Conservation (phyloP, 1,140 invertebrate genomes). For the Papilio helenus region DNA sequence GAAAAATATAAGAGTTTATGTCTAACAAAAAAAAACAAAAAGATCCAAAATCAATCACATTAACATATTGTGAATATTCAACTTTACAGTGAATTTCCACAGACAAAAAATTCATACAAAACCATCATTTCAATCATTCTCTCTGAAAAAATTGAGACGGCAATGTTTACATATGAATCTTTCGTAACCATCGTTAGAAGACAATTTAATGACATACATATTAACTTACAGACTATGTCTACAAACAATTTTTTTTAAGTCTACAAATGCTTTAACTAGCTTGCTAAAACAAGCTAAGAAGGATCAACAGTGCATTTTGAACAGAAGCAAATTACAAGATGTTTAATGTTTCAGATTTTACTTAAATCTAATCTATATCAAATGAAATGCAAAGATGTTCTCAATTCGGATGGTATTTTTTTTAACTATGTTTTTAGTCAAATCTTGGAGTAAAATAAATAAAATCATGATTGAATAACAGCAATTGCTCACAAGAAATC, state of each 20-base stretch:
- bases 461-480: neutral
- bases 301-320: slow-evolving; percentile 53
- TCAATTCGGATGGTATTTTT: neutral
- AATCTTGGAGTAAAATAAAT: neutral
- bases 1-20: slow-evolving; percentile 4
- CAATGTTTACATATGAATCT: neutral
- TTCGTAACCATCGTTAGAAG: neutral
- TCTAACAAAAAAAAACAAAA: slow-evolving; percentile 38
- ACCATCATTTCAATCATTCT: neutral
- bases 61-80: neutral
- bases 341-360: neutral
- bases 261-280: slow-evolving; percentile 81
- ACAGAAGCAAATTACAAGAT: neutral
- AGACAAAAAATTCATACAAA: neutral
- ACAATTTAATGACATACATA: slow-evolving; percentile 32
- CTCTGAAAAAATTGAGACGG: neutral
- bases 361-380: neutral
- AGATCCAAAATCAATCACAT: slow-evolving; percentile 43
- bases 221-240: slow-evolving; percentile 53
- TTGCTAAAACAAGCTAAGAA: slow-evolving; percentile 77
- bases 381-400: neutral
- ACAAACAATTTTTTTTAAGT: slow-evolving; percentile 69
- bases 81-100: neutral
- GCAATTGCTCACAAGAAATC: neutral
- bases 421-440: neutral